Evolutionary conservation across 1,140 invertebrate genomes (phyloP).

Genomic region (Tetranychus cinnabarinus): DNA sequence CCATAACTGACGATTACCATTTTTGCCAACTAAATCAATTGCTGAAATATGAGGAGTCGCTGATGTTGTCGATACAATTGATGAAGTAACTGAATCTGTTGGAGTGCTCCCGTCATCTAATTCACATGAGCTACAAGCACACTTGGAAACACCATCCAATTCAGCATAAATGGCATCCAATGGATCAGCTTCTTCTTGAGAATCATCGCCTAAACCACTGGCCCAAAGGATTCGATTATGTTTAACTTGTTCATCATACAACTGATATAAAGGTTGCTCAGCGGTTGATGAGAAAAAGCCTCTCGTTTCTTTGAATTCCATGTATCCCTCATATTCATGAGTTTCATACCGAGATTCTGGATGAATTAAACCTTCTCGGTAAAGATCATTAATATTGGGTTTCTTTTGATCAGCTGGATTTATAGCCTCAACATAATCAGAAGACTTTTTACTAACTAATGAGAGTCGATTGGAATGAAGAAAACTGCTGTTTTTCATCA

Average conservation of each 20-base stretch:
- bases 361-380: background rate
- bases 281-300: constrained; percentile 20
- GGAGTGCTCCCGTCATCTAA: background rate
- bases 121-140: background rate
- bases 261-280: constrained; percentile 69
- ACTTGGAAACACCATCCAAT: constrained; percentile 30
- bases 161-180: constrained; percentile 38
- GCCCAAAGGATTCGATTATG: constrained; percentile 25
- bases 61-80: background rate
- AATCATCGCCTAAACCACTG: constrained; percentile 1
- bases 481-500: no score
- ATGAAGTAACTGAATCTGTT: constrained; percentile 22
- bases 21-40: constrained; percentile 35
- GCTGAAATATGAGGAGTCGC: constrained; percentile 20
- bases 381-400: background rate
- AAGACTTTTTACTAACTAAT: background rate
- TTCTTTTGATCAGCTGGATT: background rate
- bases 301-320: background rate
- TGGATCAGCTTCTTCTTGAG: constrained; percentile 12
- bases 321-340: background rate
- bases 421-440: background rate
- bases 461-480: no score
- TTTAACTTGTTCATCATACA: constrained; percentile 52
- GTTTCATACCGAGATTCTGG: background rate
- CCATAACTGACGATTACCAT: constrained; percentile 55